These are phyloP conservation scores for Leptopterna dolabrata DNA, from an alignment of 2,888 invertebrate genomes.

Conservation along the genomic window DNA sequence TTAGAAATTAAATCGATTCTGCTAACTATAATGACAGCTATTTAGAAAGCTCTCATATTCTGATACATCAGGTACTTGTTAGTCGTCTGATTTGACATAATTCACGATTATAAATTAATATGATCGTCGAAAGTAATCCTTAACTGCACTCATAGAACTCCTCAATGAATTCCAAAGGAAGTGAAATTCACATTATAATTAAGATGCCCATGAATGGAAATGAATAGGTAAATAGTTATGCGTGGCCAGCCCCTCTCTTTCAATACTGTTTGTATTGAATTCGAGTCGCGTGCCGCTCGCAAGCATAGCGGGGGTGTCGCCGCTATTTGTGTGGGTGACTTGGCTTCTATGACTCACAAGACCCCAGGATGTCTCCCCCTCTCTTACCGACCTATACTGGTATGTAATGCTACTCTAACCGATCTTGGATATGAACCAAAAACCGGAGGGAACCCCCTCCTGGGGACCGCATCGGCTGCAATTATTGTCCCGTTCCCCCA, in stretches of 20 bases:
- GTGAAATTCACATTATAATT: not conserved
- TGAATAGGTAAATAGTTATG: slow-evolving; percentile 3
- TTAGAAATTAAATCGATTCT: too few relatives aligned
- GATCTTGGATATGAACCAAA: not conserved
- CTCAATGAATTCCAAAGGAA: not conserved
- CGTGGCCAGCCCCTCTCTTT: not conserved
- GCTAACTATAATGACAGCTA: too few relatives aligned
- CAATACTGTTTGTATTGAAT: not conserved
- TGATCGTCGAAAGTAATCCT: not conserved
- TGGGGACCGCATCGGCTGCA: not conserved
- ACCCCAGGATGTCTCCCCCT: not conserved
- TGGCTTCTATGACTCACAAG: not conserved
- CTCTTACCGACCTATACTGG: not conserved
- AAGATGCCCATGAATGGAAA: not conserved
- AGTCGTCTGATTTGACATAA: too few relatives aligned
- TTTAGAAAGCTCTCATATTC: too few relatives aligned
- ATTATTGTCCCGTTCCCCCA: too few relatives aligned
- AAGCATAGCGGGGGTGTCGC: not conserved
- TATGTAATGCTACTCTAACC: not conserved
- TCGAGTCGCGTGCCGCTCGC: not conserved
- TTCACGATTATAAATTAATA: too few relatives aligned
- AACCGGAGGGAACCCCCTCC: not conserved
- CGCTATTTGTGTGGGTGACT: slow-evolving; percentile 8
- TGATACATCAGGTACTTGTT: too few relatives aligned
- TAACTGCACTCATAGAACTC: not conserved